Evolutionary conservation across 2,797 vertebrate species (phyloP).

Genomic region (Phalloptychus januarius): DNA sequence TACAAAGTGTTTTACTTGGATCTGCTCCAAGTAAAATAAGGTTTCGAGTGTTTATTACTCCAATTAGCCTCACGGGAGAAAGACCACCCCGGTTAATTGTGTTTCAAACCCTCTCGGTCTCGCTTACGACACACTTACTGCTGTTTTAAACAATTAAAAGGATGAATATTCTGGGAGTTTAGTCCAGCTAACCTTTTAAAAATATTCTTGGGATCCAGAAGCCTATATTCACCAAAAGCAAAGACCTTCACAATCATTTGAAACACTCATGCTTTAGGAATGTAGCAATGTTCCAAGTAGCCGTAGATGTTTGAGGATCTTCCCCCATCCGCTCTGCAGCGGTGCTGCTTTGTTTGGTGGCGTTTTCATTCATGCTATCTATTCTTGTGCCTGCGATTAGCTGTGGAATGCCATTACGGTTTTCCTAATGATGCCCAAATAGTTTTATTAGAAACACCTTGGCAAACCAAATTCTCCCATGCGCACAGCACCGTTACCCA

Average conservation of each 20-base stretch:
- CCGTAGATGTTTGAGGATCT: not conserved
- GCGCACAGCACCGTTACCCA: conserved; percentile 44
- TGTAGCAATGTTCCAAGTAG: not conserved
- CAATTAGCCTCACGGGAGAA: conserved; percentile 23
- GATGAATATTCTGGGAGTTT: not conserved
- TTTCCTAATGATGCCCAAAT: conserved; percentile 29
- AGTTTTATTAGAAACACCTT: conserved; percentile 45
- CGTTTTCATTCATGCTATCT: not conserved
- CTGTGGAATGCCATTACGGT: conserved; percentile 27
- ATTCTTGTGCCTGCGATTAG: conserved; percentile 29
- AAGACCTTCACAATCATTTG: not conserved
- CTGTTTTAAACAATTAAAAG: not conserved
- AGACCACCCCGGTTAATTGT: conserved; percentile 40
- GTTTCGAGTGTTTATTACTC: conserved; percentile 32
- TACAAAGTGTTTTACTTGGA: conserved; percentile 49
- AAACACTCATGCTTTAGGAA: not conserved
- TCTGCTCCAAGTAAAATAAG: conserved; percentile 30
- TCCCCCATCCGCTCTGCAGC: not conserved
- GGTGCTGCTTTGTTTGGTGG: not conserved
- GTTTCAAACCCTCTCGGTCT: conserved; percentile 7
- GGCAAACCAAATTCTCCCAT: conserved; percentile 39
- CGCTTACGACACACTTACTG: conserved; percentile 9
- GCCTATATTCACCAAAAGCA: not conserved
- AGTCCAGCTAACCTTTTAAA: not conserved
- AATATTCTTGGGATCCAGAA: not conserved